Evolutionary conservation across 2,797 vertebrate genomes (phyloP), one percentile per base, ranked within the genome.

Genomic region (Acanthurus tractus): DNA sequence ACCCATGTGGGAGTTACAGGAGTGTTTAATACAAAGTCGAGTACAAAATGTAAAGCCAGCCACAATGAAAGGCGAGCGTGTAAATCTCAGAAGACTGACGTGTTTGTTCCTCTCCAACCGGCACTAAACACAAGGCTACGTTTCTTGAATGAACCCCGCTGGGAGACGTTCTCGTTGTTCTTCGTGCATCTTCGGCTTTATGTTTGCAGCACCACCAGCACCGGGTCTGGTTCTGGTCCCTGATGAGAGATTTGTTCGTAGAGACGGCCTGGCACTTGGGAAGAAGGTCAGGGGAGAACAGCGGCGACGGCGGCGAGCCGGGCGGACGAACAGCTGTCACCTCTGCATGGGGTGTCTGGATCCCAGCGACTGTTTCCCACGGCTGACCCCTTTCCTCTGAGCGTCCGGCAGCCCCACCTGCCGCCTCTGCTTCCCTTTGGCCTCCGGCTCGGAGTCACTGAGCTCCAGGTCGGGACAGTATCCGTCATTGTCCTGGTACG

Each of bases 381-480:
- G 95, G 75, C 81, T 92, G 48, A 88, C 56, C 3, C 88, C 90
- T 62, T 91, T 95, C 82, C 91, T 91, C 64, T 92, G 86, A 50
- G 93, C 86, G 58, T 93, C 94, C 3, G 90, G 91, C 66, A 94
- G 87, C 76, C 92, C 94, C 7, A 86, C 87, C 83, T 93, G 89
- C 56, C 64, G 87, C 45, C 85, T 74, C 59, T 95, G 95, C 80
- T 93, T 95, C 55, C 96, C 97, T 82, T 96, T 97, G 46, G 96
- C 95, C 86, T 99, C 98, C 0, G 96, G 94, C 89, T 99, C 98
- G 0, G 98, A 99, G 94, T 99, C 98, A 84, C 98, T 99, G 57
- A 97, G 96, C 88, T 99, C 98, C 73, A 97, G 89, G 89, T 99
- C 98, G 0, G 98, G 98, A 82, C 97, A 99, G 92, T 99, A 99